Percentiles rank a stretch among this genome's conserved stretches.
Evolutionary conservation across 2,113 vertebrate genomes (phyloP).

Genomic region (Scomber colias): DNA sequence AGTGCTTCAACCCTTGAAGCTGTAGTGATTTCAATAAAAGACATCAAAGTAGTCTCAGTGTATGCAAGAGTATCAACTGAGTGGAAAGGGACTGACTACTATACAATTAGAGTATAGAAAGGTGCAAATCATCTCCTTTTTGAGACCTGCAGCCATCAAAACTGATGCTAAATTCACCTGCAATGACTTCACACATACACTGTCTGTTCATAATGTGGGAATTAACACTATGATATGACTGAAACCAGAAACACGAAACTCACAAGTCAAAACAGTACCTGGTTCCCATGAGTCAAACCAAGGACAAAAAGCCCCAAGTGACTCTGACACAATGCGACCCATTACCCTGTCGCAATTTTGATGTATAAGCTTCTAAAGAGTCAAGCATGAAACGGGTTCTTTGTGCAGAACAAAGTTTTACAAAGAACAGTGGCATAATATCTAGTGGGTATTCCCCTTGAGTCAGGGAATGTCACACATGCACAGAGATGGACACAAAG

Average conservation of each 20-base stretch:
- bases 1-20: neutral
- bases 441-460: conserved; percentile 68
- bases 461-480: conserved; percentile 52
- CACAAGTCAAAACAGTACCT: conserved; percentile 51
- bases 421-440: conserved; percentile 66
- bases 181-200: conserved; percentile 45
- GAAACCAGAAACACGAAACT: conserved; percentile 66
- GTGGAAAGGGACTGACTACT: neutral
- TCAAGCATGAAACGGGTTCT: conserved; percentile 65
- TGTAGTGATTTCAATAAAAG: conserved; percentile 1
- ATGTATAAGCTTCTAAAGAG: conserved; percentile 72
- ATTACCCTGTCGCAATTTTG: conserved; percentile 66
- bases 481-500: conserved; percentile 32
- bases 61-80: neutral
- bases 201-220: conserved; percentile 42
- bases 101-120: neutral
- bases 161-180: conserved; percentile 10
- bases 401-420: conserved; percentile 73
- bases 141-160: conserved; percentile 25
- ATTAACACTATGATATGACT: conserved; percentile 47
- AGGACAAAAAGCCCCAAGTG: conserved; percentile 68
- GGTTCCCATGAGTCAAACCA: conserved; percentile 76
- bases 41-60: neutral
- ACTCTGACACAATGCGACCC: conserved; percentile 58
- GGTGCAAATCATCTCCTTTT: conserved; percentile 34